Evolutionary conservation across 1,140 invertebrate genomes (phyloP), one percentile per base, ranked within the genome.

Genomic region (Temnothorax nylanderi): DNA sequence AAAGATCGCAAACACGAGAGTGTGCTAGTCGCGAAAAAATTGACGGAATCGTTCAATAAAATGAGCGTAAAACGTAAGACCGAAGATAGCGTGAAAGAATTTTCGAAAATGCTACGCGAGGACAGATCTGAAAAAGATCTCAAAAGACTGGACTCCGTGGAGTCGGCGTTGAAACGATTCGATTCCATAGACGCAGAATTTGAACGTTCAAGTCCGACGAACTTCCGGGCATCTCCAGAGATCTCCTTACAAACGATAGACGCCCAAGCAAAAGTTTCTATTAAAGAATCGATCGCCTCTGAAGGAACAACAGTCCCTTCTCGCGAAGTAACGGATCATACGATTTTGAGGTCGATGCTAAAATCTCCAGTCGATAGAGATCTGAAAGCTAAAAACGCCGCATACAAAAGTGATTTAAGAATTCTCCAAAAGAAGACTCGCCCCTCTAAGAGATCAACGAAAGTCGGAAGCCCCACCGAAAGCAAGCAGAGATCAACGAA

Each of bases 131-230:
- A 78, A 80, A 88, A 81, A 86, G 76, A 89, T 69, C 87, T 81
- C 65, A 88, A 65, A 44, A 86, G 89, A 37, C 91, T 87, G 11
- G 90, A 92, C 77, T 93, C 93, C 1, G 90, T 93, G 11, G 93
- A 93, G 72, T 93, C 93, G 18, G 92, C 92, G 7, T 72, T 93
- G 1, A 85, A 62, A 51, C 90, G 89, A 32, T 92, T 92, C 71
- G 91, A 93, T 41, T 91, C 90, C 8, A 92, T 92, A 60, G 90
- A 81, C 37, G 76, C 78, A 2, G 88, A 88, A 16, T 64, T 74
- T 4, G 89, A 76, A 49, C 75, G 7, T 47, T 26, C 18, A 37
- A 13, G 32, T 26, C n/a, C 58, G 72, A 60, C n/a, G 32, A 71
- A n/a, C 8, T 41, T 56, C 13, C 77, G 32, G 11, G 3, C 44